phyloP scores from a whole-genome alignment of 2,888 invertebrate species.

The Phoenoteleia sp. region DNA sequence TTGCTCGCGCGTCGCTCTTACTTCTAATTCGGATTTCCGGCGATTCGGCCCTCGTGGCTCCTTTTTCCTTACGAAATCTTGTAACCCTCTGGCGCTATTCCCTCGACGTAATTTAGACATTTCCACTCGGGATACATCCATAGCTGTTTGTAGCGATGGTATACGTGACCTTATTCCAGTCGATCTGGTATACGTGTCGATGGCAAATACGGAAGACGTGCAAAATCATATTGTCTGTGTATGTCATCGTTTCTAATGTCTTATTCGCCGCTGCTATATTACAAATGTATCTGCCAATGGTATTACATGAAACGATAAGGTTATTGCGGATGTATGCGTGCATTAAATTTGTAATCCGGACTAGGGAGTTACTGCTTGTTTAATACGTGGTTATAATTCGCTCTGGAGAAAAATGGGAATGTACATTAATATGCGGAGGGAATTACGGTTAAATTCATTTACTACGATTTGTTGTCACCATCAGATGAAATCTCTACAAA shows the following conservation, averaged over 20 bases:
- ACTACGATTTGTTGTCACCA: too few species aligned
- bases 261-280: constrained; percentile 54
- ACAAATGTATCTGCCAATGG: constrained; percentile 41
- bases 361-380: neutral
- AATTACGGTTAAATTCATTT: too few species aligned
- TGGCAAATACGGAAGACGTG: constrained; percentile 69
- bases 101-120: constrained; percentile 69
- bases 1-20: neutral
- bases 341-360: constrained; percentile 51
- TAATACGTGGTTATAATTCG: too few species aligned
- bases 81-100: constrained; percentile 56
- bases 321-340: constrained; percentile 29
- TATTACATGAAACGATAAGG: constrained; percentile 47
- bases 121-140: constrained; percentile 69
- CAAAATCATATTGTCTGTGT: constrained; percentile 71
- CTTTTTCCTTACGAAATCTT: constrained; percentile 52
- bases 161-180: constrained; percentile 73
- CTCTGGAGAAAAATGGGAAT: too few species aligned
- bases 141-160: constrained; percentile 72
- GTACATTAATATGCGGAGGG: too few species aligned
- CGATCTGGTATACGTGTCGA: constrained; percentile 71
- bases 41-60: constrained; percentile 34
- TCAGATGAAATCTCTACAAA: too few species aligned
- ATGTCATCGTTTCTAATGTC: constrained; percentile 66
- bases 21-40: constrained; percentile 60